Conservation (phyloP, 2,888 invertebrate species). For the Tenthredo livida region DNA sequence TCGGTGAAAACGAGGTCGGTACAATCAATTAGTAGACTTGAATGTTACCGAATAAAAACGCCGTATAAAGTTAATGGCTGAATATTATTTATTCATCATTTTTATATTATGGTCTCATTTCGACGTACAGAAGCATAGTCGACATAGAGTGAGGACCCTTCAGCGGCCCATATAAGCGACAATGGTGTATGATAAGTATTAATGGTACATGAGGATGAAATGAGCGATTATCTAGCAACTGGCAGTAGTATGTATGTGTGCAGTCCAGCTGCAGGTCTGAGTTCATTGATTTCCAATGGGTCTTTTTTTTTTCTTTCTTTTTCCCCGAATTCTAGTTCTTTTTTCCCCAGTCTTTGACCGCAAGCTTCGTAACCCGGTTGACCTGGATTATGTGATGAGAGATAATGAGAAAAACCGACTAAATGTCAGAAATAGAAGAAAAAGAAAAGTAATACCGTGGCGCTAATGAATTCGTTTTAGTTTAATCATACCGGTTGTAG, state of each 20-base stretch:
- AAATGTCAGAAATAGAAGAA: not conserved
- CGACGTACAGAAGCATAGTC: not conserved
- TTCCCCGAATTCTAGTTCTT: not conserved
- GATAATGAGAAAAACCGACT: not conserved
- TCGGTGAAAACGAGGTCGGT: not conserved
- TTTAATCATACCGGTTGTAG: conserved; percentile 19
- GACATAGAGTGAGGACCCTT: not conserved
- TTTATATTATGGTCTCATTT: not conserved
- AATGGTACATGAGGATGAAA: not conserved
- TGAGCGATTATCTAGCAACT: not conserved
- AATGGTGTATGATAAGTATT: not conserved
- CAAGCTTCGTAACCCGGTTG: not conserved
- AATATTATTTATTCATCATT: not conserved
- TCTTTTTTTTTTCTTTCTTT: not conserved
- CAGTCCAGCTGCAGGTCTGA: not conserved
- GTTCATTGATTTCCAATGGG: not conserved
- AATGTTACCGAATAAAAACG: not conserved
- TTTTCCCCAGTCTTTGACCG: not conserved
- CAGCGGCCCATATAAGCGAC: not conserved
- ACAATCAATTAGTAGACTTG: not conserved
- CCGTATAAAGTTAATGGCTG: not conserved
- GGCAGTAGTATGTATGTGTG: not conserved
- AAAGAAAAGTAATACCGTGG: not conserved
- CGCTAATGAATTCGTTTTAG: conserved; percentile 39
- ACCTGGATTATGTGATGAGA: not conserved